Base-by-base conservation (phyloP, 2,888 invertebrate species). In the Agonopterix subpropinquella region DNA sequence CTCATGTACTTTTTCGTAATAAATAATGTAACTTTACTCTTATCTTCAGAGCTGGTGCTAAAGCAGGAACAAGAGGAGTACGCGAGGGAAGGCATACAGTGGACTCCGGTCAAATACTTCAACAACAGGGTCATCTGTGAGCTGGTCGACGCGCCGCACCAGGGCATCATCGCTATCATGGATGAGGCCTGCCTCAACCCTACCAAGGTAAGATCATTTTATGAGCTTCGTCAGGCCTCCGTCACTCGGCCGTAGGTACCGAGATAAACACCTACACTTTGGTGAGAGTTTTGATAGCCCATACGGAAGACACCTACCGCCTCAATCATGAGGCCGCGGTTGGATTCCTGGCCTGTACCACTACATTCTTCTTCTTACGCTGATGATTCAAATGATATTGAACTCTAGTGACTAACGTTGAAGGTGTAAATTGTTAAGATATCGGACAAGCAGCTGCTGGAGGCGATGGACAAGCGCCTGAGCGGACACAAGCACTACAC, bases 21-120 rank as follows among this genome's bases (percentile, higher is more conserved):
- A 28, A 28, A 28, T 28, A 28, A 28, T 28, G 28, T 28, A 28
- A 5, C 5, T 28, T 28, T 28, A 28, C 28, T 28, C 5, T 28
- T 28, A 5, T 28, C 28, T 28, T 28, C 73, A 95, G 98, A 99
- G 81, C 87, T 99, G 82, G 99, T 99, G 36, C 84, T 99, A 55
- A 98, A 98, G 70, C 98, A 98, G 78, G 98, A 99, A 76, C 99
- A 99, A 70, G 99, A 99, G 73, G 99, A 99, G 73, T 99, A 99
- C 75, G 92, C 93, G 57, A 91, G 94, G 28, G 99, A 99, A 77
- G 99, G 98, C 47, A 98, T 99, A 69, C 94, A 94, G 61, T 99
- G 98, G 99, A 92, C 94, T 52, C 95, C 97, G 64, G 92, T 99
- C 55, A 94, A 97, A 52, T 99, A 98, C 85, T 98, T 99, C 87